Base-by-base conservation (phyloP, 2,113 vertebrate genomes). In the Brienomyrus longianalis region DNA sequence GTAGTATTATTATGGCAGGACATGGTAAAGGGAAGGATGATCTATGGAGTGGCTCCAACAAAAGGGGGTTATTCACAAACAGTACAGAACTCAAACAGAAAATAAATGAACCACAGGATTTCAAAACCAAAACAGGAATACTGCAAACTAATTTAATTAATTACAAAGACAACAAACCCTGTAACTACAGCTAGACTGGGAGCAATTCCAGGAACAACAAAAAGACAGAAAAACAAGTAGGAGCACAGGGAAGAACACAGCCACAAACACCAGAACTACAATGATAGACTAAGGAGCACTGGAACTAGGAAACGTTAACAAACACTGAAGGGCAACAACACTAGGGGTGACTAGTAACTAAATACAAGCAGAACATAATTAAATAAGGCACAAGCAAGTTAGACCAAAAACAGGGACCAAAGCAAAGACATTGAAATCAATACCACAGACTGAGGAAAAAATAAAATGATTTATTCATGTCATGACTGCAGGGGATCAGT, bases 11-110 rank as follows among this genome's bases (percentile, higher is more conserved):
- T 6, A 59, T n/a, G 56, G 23, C 0, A 0, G 54, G 54, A n/a
- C 56, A 88, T 95, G 87, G 93, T 94, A 74, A 88, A 91, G 1
- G 90, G 31, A 93, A 31, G 92, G 92, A 8, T 94, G 94, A 17
- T 89, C 56, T 23, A 59, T 23, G 6, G 21, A 23, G 21, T 59
- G 6, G 21, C 19, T 59, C 56, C 19, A 59, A 23, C 19, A 59
- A 59, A 59, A 59, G 54, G 54, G 21, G 21, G 23, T 59, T 59
- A 59, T 59, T 59, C 21, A 59, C 7, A n/a, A n/a, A 9, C 19
- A 59, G 21, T 59, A 9, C 56, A n/a, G 23, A 59, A n/a, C 23
- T 59, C 56, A 23, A 2, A 59, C 0, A 23, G 5, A 59, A 59
- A 23, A 54, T 21, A 59, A 59, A 23, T 21, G 56, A 59, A 59